Evolutionary conservation across 1,140 invertebrate species (phyloP), one percentile per base, ranked within the genome.

Genomic region (Camponotus pennsylvanicus): DNA sequence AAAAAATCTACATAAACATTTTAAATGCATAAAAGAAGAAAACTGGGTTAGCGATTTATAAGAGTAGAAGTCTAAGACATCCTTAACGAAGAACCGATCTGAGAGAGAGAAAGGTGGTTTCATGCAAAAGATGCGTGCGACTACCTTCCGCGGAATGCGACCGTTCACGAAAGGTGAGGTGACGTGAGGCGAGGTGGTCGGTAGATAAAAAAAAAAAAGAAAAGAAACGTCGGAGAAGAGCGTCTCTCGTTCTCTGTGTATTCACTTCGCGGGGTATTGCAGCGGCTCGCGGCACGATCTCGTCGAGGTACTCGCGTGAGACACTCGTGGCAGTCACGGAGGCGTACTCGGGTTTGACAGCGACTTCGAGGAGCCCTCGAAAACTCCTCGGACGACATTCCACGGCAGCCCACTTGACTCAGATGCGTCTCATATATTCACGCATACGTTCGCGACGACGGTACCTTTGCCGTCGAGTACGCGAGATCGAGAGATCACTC

Each of bases 361-460:
- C 45, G 84, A 55, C 76, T 86, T 86, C 76, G 71, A 85, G 82
- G 76, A 78, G 73, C 84, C 63, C 64, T 86, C 77, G 77, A 86
- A 86, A 86, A 88, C 76, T 85, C 69, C 82, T 79, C 75, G 71
- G 85, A 71, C 85, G 77, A 84, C 87, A 90, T 90, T 90, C 89
- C 89, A 73, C 67, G 73, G 75, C 87, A 63, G 55, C 87, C 88
- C 85, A 90, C 89, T 88, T 90, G 88, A 88, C 77, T 88, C 64
- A 32, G 67, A 79, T 78, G 84, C 80, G 83, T 78, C 71, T 52
- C 49, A 71, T 76, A 45, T 21, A 87, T 71, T 76, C 61, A 85
- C 73, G 86, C 75, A 63, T 78, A 76, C 63, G 76, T 49, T 27
- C 61, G 49, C 83, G 64, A 49, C n/a, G 78, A 64, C n/a, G 64